Evolutionary conservation across 2,113 vertebrate genomes (phyloP), one percentile per base, ranked within the genome.

Genomic region (Gobius niger): DNA sequence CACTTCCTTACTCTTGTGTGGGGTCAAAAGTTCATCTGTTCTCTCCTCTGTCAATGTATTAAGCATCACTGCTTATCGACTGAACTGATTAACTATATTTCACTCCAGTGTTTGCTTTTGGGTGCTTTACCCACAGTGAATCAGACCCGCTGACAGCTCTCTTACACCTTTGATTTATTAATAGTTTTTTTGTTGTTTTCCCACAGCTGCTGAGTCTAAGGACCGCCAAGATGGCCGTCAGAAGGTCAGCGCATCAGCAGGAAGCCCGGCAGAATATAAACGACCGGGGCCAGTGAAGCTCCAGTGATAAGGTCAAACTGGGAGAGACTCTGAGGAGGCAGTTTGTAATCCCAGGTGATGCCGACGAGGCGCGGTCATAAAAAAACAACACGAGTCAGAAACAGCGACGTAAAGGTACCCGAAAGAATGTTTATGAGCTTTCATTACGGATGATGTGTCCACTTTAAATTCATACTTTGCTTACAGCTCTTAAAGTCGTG

Each of bases 181-280:
- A 34, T 34, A 52, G 52, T 44, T 49, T 7, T 34, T 46, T 63
- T 42, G 47, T 51, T 44, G 47, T n/a, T 42, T 52, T 42, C 52
- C 8, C 44, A 14, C 61, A 2, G 18, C 40, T 47, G 3, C 9
- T 46, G 49, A 5, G 47, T 40, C 24, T 15, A 47, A 57, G 72
- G 67, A 51, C 42, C 10, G 63, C 81, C 65, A 63, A 13, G 47
- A 19, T 47, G 54, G 69, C 71, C 6, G 7, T 8, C 51, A 71
- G 75, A 82, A 76, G 65, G 81, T 82, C 73, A 80, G 67, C 0
- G 62, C 76, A 70, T 72, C 68, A 82, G 75, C 65, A 59, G 71
- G 75, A 68, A 2, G n/a, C 41, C 51, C 49, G 53, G 46, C 47
- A 52, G 49, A 47, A 70, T 15, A 9, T 10, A 78, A 73, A 75